Base-by-base conservation (phyloP, 2,888 invertebrate species). In the Drosophila ezoana region DNA sequence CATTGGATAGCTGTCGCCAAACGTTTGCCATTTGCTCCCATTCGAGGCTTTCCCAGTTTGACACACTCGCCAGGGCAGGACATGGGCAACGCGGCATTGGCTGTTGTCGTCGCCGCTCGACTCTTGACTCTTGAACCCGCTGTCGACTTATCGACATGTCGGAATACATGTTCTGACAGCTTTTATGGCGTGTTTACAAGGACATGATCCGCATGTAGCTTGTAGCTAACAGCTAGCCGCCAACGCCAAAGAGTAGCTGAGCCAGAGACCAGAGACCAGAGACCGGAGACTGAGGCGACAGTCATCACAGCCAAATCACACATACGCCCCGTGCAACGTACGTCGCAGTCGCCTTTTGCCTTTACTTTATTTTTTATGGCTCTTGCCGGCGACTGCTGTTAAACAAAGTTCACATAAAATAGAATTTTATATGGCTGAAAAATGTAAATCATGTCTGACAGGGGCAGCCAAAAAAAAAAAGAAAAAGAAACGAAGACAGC, bases 141-240 rank as follows among this genome's bases (percentile, higher is more conserved):
- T 76, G 77, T 66, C 78, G 81, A 86, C 88, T 85, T 88, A 85
- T 88, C 85, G 88, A 88, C 88, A 83, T 83, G 79, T 82, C 58
- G 75, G 58, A 77, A 79, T 83, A 87, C 88, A 88, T 88, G 88
- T 81, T 86, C 87, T 81, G 87, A 85, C 85, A 85, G 86, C 89
- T 83, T 85, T 85, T 83, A 85, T 86, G 75, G 86, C 83, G 85
- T 85, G 85, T 85, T 86, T 88, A 85, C 85, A 85, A 88, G 88
- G 81, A 88, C 86, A 88, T 85, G 83, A 85, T 88, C 87, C 88
- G 74, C 80, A 85, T 87, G 86, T 82, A 71, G 64, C 72, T 70
- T 70, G 70, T 70, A 78, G 54, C 73, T 33, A 72, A 64, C 74
- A 66, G 60, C 57, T 44, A 61, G 49, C 58, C 52, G 20, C 28